Evolutionary conservation across 2,113 vertebrate species (phyloP).

Genomic region (Urocynchramus pylzowi): DNA sequence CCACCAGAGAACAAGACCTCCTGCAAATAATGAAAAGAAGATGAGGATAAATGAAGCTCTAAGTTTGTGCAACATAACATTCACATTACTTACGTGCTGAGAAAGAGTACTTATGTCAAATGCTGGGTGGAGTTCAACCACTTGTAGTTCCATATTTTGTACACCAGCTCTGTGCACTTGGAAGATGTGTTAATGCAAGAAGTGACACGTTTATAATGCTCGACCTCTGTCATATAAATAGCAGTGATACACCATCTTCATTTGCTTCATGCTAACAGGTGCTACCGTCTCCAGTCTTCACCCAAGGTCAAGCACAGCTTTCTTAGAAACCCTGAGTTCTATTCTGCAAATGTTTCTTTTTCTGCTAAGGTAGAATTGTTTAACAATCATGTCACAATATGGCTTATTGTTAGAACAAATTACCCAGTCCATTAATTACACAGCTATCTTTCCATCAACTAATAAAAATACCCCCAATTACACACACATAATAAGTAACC

Average conservation of each 20-base stretch:
- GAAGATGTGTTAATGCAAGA: background rate
- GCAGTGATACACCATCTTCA: background rate
- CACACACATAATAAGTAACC: background rate
- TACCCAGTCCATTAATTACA: constrained; percentile 12
- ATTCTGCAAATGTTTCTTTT: background rate
- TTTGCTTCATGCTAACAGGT: background rate
- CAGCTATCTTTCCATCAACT: background rate
- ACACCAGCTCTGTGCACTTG: background rate
- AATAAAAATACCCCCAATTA: background rate
- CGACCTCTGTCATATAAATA: background rate
- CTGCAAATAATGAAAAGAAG: constrained; percentile 40
- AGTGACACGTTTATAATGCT: background rate
- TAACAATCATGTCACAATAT: background rate
- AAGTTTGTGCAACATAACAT: background rate
- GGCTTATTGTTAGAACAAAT: constrained; percentile 3
- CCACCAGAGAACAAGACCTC: constrained; percentile 5
- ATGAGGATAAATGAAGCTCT: constrained; percentile 20
- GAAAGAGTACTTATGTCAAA: background rate
- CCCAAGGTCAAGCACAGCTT: background rate
- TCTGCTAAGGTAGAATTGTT: background rate
- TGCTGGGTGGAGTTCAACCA: background rate
- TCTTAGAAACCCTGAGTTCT: background rate
- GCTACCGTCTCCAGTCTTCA: background rate
- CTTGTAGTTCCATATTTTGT: background rate
- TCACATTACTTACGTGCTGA: background rate